Conservation (phyloP, 2,797 vertebrate species). For the Danio tinwini region DNA sequence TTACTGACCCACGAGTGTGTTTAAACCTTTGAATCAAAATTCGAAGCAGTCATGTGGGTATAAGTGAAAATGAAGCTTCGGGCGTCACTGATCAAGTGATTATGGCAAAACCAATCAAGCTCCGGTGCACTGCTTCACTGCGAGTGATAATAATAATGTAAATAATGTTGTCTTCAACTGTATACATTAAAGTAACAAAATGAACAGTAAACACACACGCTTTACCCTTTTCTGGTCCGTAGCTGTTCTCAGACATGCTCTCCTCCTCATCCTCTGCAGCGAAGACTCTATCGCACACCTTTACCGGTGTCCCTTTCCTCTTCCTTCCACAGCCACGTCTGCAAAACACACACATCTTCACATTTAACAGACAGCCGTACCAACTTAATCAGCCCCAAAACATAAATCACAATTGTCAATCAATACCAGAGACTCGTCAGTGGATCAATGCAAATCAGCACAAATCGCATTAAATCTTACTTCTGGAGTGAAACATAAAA, state of each 20-base stretch:
- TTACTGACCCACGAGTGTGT: too few species aligned
- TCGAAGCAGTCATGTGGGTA: too few species aligned
- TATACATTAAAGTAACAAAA: neutral
- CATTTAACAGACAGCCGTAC: conserved; percentile 10
- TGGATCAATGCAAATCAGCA: conserved; percentile 36
- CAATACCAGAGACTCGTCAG: conserved; percentile 37
- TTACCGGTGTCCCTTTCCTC: conserved; percentile 83
- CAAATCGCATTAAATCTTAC: conserved; percentile 13
- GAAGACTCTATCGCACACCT: conserved; percentile 76
- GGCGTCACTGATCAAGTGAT: too few species aligned
- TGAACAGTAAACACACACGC: neutral
- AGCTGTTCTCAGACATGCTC: conserved; percentile 74
- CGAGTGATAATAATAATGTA: too few species aligned
- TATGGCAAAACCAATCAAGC: too few species aligned
- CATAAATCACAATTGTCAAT: conserved; percentile 34
- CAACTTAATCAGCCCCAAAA: conserved; percentile 24
- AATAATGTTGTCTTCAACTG: too few species aligned
- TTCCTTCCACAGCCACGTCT: conserved; percentile 83
- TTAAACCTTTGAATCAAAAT: too few species aligned
- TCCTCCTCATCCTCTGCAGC: conserved; percentile 79
- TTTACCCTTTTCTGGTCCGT: conserved; percentile 72
- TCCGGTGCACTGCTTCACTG: too few species aligned
- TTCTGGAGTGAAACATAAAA: neutral
- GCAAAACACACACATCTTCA: conserved; percentile 44
- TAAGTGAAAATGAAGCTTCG: too few species aligned